These are phyloP conservation scores for Sylvilagus floridanus DNA, from an alignment of 2,797 vertebrate species.

Conservation along the genomic window DNA sequence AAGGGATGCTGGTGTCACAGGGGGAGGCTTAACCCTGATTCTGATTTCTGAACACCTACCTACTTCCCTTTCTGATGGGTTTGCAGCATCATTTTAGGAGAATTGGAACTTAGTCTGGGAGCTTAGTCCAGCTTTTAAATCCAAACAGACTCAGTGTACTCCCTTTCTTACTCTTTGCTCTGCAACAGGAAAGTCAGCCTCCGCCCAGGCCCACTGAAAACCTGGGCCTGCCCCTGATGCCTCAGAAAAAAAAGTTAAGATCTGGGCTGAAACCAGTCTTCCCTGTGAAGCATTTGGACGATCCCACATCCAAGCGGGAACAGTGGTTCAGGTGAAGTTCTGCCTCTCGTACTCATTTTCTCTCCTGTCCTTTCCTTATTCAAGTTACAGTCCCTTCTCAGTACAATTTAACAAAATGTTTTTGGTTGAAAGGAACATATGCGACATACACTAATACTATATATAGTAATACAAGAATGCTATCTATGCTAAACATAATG, in stretches of 20 bases:
- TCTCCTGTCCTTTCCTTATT: neutral
- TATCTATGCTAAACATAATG: too few relatives aligned
- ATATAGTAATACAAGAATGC: too few relatives aligned
- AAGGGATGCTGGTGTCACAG: too few relatives aligned
- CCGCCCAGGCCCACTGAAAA: neutral
- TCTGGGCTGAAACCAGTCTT: conserved; percentile 55
- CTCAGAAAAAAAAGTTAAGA: conserved; percentile 50
- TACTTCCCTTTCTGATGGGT: neutral
- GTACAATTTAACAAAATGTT: neutral
- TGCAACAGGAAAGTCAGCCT: conserved; percentile 45
- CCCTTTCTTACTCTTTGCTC: neutral
- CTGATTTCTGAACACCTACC: too few relatives aligned
- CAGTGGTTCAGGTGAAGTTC: conserved; percentile 80
- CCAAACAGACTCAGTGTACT: neutral
- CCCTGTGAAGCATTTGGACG: neutral
- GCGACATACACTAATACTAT: neutral
- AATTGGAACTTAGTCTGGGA: neutral
- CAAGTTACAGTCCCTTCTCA: neutral
- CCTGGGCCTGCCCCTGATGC: neutral
- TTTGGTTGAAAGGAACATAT: neutral
- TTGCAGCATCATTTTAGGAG: neutral
- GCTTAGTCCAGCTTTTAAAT: neutral
- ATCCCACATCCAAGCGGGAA: conserved; percentile 5
- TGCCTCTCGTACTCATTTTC: neutral
- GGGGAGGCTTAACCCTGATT: too few relatives aligned